Evolutionary conservation across 2,113 vertebrate genomes (phyloP).

Genomic region (Anthoscopus minutus): DNA sequence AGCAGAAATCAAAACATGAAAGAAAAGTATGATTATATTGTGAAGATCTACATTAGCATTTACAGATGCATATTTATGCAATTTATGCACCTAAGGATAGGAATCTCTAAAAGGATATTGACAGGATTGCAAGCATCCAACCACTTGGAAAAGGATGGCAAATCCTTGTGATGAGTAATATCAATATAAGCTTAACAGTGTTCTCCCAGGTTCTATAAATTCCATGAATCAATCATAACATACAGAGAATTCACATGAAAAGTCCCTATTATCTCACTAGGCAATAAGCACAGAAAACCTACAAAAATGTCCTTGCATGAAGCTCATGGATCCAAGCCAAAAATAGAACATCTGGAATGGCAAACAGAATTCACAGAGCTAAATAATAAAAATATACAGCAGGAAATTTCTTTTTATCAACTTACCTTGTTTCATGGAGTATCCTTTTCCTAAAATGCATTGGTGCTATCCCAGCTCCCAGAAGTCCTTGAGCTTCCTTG

Average conservation of each 20-base stretch:
- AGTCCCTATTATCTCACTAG: not conserved
- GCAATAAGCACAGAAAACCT: not conserved
- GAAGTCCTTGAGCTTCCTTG: not conserved
- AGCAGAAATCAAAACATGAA: slow-evolving; percentile 9
- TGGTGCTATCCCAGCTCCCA: slow-evolving; percentile 14
- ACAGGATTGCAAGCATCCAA: not conserved
- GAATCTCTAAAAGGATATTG: not conserved
- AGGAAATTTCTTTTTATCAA: not conserved
- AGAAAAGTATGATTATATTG: not conserved
- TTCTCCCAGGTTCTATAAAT: not conserved
- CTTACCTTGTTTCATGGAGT: slow-evolving; percentile 75
- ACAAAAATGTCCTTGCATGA: not conserved
- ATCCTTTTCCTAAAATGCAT: slow-evolving; percentile 64
- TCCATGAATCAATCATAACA: not conserved
- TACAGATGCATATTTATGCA: not conserved
- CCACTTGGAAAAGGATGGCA: not conserved
- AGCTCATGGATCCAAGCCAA: not conserved
- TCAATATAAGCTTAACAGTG: not conserved
- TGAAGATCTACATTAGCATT: not conserved
- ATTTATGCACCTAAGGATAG: not conserved
- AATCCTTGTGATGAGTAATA: not conserved
- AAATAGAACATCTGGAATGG: not conserved
- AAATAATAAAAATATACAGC: not conserved
- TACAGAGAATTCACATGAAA: not conserved
- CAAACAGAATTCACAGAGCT: not conserved